Evolutionary conservation across 2,113 vertebrate genomes (phyloP), one percentile per base, ranked within the genome.

Genomic region (Tor tambroides): DNA sequence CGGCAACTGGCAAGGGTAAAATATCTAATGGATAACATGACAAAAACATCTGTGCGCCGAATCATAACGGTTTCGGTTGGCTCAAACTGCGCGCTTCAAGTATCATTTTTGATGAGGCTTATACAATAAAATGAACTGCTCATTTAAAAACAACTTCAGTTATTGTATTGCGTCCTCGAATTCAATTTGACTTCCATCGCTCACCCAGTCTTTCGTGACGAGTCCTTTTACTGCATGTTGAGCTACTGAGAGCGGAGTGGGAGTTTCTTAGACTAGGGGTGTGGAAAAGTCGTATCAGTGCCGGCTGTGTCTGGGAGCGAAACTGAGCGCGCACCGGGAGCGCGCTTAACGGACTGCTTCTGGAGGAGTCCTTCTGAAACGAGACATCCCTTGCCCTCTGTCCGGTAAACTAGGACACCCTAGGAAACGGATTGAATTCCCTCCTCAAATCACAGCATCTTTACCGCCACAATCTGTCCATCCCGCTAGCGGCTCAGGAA

Each of bases 351-450:
- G 79, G 83, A 38, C 32, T 84, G 63, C 54, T 74, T 82, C 69
- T 49, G 49, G 43, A 61, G 12, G 35, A 84, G 87, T n/a, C n/a
- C n/a, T n/a, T n/a, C n/a, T n/a, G n/a, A 85, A 87, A 88, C 49
- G 61, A 49, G 59, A 63, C 74, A n/a, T 69, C 46, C 17, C 17
- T 32, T 43, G 23, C 32, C 51, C 43, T 69, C 63, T 32, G 74
- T 71, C 65, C 54, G 43, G 85, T 87, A 85, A 91, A 87, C 76
- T 89, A 84, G 86, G 63, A 88, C 89, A 88, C 59, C 51, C 83
- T n/a, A 76, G 78, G 83, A 54, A n/a, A 28, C 32, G 77, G 54
- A 72, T 54, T 35, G 14, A 28, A 35, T 35, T 83, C 14, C 46
- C 19, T n/a, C 35, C 5, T 82, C 35, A 82, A 82, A 46, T 43